Evolutionary conservation across 2,888 invertebrate genomes (phyloP), one percentile per base, ranked within the genome.

Genomic region (Galerucella nymphaeae): DNA sequence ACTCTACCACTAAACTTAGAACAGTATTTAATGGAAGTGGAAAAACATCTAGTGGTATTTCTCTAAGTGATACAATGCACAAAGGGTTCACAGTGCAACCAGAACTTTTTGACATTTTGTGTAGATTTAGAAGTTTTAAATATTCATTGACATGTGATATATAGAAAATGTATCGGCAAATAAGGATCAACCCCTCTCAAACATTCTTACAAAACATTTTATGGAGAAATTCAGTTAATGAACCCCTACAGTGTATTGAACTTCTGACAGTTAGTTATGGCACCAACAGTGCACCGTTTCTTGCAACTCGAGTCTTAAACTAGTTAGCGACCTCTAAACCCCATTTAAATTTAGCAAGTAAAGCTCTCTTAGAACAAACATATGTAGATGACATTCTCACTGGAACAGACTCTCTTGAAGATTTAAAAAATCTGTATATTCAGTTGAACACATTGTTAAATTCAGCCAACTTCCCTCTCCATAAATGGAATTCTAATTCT

Each of bases 21-120:
- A 30, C 30, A 30, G 30, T 30, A 6, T 30, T 30, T 30, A 30
- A 6, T 30, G 30, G 30, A 66, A 58, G 14, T 48, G 53, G 18
- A 23, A 70, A 73, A 42, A 69, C 73, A 30, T 61, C 61, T 23
- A 71, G 41, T 74, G 83, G 71, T n/a, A 20, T 61, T 71, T 59
- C 71, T 11, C 66, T 66, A 61, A 66, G 61, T 45, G 66, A 71
- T 41, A 53, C 58, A 18, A 53, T 71, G 42, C 62, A 61, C 8
- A 71, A 66, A 62, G 62, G 71, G 23, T 65, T 53, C 50, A 20
- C 58, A 58, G 65, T 65, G 30, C 53, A 65, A n/a, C 65, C 53
- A 65, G 65, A 65, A 9, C 38, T 65, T 16, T 65, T 53, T 53
- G 65, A 65, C n/a, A 65, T 30, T 30, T 30, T 30, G 30, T 30